Evolutionary conservation across 2,888 invertebrate species (phyloP), one percentile per base, ranked within the genome.

Genomic region (Aphodius sticticus): DNA sequence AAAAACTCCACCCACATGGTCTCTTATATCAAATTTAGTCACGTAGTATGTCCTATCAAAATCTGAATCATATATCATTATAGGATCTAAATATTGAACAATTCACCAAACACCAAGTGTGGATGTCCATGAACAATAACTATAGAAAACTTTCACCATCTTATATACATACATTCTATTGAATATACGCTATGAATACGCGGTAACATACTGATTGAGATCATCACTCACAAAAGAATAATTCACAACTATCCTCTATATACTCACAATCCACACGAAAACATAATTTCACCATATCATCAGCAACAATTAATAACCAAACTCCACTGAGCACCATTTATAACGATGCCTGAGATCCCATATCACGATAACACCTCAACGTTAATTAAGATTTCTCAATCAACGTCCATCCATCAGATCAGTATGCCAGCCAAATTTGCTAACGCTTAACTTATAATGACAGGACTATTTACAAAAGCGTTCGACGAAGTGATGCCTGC

Each of bases 351-450:
- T 6, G 38, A 38, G 38, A 38, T 53, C 53, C 53, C 53, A 53
- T 53, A 53, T 53, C 53, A 53, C 7, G 53, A 53, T 53, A 53
- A 53, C 53, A 12, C 7, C 53, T 53, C 12, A 53, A 53, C 1
- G 53, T 53, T 53, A 53, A 53, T 53, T 53, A 53, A 53, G 53
- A 53, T 53, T 53, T 53, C 53, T 53, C 53, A 53, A 53, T 53
- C 53, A 9, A 53, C 53, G 53, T 53, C 53, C 1, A 53, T 53
- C 53, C 53, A 53, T 53, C 53, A 7, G 53, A 53, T 26, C 26
- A 26, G 26, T 26, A 26, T 12, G 53, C 53, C 53, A 53, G 53
- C 53, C 53, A 53, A 53, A 53, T 53, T 53, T 53, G 53, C 53
- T 53, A 53, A 53, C 53, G 53, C 53, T 53, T 53, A 53, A 53